Base-by-base conservation (phyloP, 2,888 invertebrate genomes). In the Diaperis boleti region DNA sequence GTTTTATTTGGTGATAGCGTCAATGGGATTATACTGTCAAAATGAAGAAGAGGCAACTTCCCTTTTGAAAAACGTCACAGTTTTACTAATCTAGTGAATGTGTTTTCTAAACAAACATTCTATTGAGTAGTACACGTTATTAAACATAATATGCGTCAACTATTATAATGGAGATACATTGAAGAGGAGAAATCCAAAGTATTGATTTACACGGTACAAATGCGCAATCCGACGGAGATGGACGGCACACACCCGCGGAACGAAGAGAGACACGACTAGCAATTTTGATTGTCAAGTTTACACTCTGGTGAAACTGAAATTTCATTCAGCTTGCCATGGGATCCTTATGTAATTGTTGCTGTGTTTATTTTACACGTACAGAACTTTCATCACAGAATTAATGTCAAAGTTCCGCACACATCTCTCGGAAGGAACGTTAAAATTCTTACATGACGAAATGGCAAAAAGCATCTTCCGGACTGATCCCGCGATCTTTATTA, bases 261-360 rank as follows among this genome's bases (percentile, higher is more conserved):
- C 33, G 10, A 39, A 57, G 45, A 63, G 31, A 41, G 59, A 31
- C 49, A 59, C 26, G 20, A 33, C 15, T 8, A 7, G 31, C 13
- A n/a, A 39, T 18, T 63, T 63, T 52, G 59, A 59, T 64, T 64
- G 64, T 64, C 64, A 64, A 64, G 64, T 64, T 64, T 64, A 64
- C 64, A 55, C 54, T 45, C 31, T 31, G 57, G 22, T 64, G 64
- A 64, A 64, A 64, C 44, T 55, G 59, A 64, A 64, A 64, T 59
- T 64, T 64, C 49, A 64, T 64, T 64, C 63, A 64, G 11, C 42
- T 49, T 45, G 45, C 57, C 18, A 55, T 17, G 20, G 18, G 22
- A 37, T 26, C 33, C n/a, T 57, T 37, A 31, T 37, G 13, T 45
- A 57, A 54, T 41, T 54, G 22, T 26, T 39, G 41, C 35, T 13